Evolutionary conservation across 1,140 invertebrate species (phyloP).

Genomic region (Andrena cerasifolii): DNA sequence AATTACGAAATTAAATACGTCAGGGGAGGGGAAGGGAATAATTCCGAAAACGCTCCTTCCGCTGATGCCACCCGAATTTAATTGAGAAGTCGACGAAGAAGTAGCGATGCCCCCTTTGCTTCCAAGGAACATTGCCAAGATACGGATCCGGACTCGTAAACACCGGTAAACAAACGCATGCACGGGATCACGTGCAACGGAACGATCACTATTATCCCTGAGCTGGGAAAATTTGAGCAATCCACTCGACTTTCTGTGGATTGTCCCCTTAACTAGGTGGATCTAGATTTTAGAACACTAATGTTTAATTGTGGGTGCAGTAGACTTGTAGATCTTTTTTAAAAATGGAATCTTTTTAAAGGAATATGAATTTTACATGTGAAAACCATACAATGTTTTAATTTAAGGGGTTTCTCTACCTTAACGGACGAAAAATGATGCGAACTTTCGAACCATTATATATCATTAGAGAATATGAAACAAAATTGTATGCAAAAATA

Average conservation of each 20-base stretch:
- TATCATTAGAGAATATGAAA: too few relatives aligned
- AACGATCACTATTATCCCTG: not conserved
- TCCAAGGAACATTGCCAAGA: not conserved
- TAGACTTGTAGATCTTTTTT: too few relatives aligned
- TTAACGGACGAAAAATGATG: too few relatives aligned
- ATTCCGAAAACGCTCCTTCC: conserved; percentile 28
- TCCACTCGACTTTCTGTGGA: not conserved
- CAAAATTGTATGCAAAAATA: too few relatives aligned
- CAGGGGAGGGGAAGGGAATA: not conserved
- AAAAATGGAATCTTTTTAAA: too few relatives aligned
- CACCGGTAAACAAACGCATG: conserved; percentile 2
- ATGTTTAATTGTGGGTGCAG: too few relatives aligned
- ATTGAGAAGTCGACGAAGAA: conserved; percentile 5
- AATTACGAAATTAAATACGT: conserved; percentile 64
- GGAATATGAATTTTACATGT: too few relatives aligned
- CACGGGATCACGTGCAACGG: not conserved
- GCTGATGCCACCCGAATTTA: not conserved
- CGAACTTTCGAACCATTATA: too few relatives aligned
- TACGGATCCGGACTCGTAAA: not conserved
- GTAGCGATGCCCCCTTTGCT: not conserved
- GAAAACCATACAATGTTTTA: too few relatives aligned
- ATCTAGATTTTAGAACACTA: too few relatives aligned
- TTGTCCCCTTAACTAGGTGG: too few relatives aligned
- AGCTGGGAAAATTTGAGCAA: conserved; percentile 7
- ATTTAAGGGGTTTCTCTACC: too few relatives aligned